Base-by-base conservation (phyloP, 2,113 vertebrate species). In the Myxocyprinus asiaticus region DNA sequence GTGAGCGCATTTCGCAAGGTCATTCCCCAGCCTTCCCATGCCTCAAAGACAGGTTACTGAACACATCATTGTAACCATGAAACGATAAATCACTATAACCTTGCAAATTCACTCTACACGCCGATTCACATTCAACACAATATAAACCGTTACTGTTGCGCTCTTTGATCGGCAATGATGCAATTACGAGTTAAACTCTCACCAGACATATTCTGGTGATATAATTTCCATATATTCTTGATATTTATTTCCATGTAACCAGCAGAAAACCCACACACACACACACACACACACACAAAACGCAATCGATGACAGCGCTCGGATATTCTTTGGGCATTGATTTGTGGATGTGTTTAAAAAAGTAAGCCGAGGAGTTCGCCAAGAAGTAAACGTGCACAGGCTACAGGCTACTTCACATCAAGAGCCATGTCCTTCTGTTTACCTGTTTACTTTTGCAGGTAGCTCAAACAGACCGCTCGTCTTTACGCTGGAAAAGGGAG, bases 381-480 rank as follows among this genome's bases (percentile, higher is more conserved):
- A 51, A 91, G 91, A 91, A 89, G 92, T 84, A 90, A 94, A 92
- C 91, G 93, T 94, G 89, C 93, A 90, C 89, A 90, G 90, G 88
- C 91, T 90, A 95, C 95, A 92, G 94, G 91, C 79, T 84, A 91
- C 94, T 95, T 91, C 91, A 96, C 90, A 86, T 94, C 90, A 91
- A 95, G 95, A 88, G 94, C 92, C 92, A 94, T 94, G 91, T 87
- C 89, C 88, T 87, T 87, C 85, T 94, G 94, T 94, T 95, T 95
- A 96, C 96, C 94, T 95, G 94, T 95, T 96, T 95, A 94, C 95
- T 94, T 95, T 96, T 89, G 85, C 94, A 95, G 94, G 94, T 94
- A 92, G 91, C 94, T 95, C 92, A 94, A 94, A 95, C 88, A 81
- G 88, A 85, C 48, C 78, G 63, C 85, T 79, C 63, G 82, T 77